Conservation (phyloP, 92 coral and sea anemone genomes). For the Actinostola sp. region DNA sequence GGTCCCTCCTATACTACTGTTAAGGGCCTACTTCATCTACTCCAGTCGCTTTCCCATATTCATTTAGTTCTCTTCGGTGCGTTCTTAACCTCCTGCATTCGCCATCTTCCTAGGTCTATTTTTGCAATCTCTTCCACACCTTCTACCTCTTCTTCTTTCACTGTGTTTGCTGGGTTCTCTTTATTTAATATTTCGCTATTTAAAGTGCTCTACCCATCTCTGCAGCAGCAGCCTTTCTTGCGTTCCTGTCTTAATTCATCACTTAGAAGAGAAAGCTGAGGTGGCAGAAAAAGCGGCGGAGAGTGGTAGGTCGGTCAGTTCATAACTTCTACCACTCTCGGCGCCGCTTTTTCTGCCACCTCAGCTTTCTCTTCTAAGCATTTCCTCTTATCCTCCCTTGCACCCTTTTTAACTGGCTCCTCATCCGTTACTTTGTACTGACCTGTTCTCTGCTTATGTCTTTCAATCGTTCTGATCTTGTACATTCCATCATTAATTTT, state of each 20-base stretch:
- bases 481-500: neutral
- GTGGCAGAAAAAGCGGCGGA: conserved; percentile 17
- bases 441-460: conserved; percentile 6
- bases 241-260: conserved; percentile 22
- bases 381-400: conserved; percentile 6
- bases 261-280: conserved; percentile 19
- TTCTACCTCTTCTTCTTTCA: neutral
- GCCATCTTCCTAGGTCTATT: neutral
- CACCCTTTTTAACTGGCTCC: conserved; percentile 19
- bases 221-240: neutral
- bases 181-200: conserved; percentile 20
- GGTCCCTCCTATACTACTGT: no score
- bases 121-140: neutral
- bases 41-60: no score
- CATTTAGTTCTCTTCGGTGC: no score
- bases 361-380: conserved; percentile 14
- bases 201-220: conserved; percentile 15
- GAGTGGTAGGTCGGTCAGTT: conserved; percentile 1
- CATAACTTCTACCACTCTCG: neutral
- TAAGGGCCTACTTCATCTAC: no score
- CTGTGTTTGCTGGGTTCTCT: conserved; percentile 7
- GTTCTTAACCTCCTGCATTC: neutral
- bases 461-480: neutral
- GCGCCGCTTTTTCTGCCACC: conserved; percentile 17
- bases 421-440: neutral